Base-by-base conservation (phyloP, 2,113 vertebrate genomes). In the Odontesthes bonariensis region DNA sequence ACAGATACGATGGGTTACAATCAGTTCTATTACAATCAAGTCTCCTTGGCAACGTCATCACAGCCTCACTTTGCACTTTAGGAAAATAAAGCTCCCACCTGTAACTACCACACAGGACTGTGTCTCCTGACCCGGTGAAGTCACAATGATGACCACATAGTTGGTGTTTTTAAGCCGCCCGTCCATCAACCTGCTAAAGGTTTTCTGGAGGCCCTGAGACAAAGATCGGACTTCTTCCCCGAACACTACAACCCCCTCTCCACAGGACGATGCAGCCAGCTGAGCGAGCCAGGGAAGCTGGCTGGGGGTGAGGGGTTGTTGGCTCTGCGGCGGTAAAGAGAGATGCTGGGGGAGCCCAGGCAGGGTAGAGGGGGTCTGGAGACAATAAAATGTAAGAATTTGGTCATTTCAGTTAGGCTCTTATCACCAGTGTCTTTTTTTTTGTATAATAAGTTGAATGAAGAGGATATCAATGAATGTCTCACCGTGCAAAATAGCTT, bases 271-370 rank as follows among this genome's bases (percentile, higher is more conserved):
- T 8, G 97, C 96, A 0, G 98, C 98, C 20, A 99, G 91, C 60
- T 97, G 96, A 0, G 98, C 97, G 59, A 99, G 91, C 98, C 98
- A 99, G 72, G 98, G 97, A 3, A 99, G 95, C 91, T 99, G 98
- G 5, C 94, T 94, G 0, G 96, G 93, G 5, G 95, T 96, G 79
- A 98, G 94, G 0, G 96, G 91, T 0, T 93, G 90, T 38, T 91
- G 9, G 85, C 86, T 89, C 0, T 93, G 88, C 23, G 92, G 79
- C 16, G 94, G 92, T 16, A 93, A 65, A 0, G 90, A 75, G 19
- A 90, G 77, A 73, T 86, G 83, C 47, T 82, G 89, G 0, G 91
- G 87, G 0, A 94, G 80, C n/a, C 94, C 82, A 2, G 94, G 92
- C n/a, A 94, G 61, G 0, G 79, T 85, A 0, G 95, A 84, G 8